Evolutionary conservation across 2,797 vertebrate genomes (phyloP).

Genomic region (Alauda arvensis): DNA sequence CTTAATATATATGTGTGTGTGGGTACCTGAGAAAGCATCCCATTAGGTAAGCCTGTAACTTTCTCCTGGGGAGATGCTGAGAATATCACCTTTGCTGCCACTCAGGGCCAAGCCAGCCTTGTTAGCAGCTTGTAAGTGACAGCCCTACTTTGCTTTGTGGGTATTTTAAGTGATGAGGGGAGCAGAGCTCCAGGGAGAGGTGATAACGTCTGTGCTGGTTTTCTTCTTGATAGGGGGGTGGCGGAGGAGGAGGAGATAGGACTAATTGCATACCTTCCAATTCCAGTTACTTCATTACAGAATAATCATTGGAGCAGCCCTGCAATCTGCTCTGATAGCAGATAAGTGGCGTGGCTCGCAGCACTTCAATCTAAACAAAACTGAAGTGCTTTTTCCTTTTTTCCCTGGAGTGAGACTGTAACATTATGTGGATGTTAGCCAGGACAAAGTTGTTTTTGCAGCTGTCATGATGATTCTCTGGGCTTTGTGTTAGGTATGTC

Average conservation of each 20-base stretch:
- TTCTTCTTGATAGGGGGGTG: neutral
- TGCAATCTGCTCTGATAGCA: slow-evolving; percentile 45
- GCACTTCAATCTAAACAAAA: slow-evolving; percentile 50
- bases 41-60: neutral
- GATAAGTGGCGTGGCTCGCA: slow-evolving; percentile 30
- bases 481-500: neutral
- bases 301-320: slow-evolving; percentile 30
- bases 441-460: slow-evolving; percentile 18
- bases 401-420: slow-evolving; percentile 42
- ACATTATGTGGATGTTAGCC: neutral
- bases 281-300: slow-evolving; percentile 48
- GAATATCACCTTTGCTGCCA: slow-evolving; percentile 19
- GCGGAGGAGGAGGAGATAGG: neutral
- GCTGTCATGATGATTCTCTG: slow-evolving; percentile 5
- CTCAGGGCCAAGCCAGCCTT: neutral
- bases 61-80: slow-evolving; percentile 2
- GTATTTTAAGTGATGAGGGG: slow-evolving; percentile 42
- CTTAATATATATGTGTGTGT: neutral
- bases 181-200: slow-evolving; percentile 24
- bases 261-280: slow-evolving; percentile 43
- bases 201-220: slow-evolving; percentile 22
- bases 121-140: slow-evolving; percentile 21
- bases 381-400: slow-evolving; percentile 50
- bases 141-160: slow-evolving; percentile 22
- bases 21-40: slow-evolving; percentile 35